A percentile compares a stretch with the other conserved stretches of the same genome.
These are phyloP conservation scores for Sinocyclocheilus maitianheensis DNA, from an alignment of 2,113 vertebrate species.

Conservation along the genomic window DNA sequence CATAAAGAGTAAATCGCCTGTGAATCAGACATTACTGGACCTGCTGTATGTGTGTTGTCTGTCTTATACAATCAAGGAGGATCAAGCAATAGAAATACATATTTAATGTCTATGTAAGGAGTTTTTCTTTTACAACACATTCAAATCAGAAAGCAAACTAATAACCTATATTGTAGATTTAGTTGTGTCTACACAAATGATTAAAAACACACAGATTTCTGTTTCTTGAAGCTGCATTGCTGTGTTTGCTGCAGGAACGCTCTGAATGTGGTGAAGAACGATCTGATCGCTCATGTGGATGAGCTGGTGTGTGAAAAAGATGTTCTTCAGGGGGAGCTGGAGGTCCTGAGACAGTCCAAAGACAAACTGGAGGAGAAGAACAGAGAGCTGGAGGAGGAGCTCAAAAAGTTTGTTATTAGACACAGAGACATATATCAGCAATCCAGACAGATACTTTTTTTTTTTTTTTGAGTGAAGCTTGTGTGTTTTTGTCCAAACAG, in stretches of 20 bases:
- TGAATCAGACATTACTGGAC: no score
- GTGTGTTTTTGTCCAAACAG: conserved; percentile 65
- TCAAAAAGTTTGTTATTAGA: conserved; percentile 81
- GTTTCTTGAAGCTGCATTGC: background rate
- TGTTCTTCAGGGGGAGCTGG: conserved; percentile 86
- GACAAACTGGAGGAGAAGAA: conserved; percentile 92
- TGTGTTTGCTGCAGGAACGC: conserved; percentile 82
- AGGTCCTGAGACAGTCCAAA: conserved; percentile 86
- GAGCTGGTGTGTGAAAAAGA: conserved; percentile 94
- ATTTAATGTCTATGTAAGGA: background rate
- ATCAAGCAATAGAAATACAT: background rate
- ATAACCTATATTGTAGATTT: background rate
- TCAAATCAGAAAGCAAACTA: background rate
- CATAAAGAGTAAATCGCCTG: background rate
- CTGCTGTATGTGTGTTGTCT: background rate
- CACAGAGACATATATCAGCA: no score
- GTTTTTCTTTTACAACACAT: no score
- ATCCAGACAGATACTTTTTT: background rate
- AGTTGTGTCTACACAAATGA: no score
- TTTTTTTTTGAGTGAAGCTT: background rate
- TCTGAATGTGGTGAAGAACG: conserved; percentile 95
- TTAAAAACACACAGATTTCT: background rate
- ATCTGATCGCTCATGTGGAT: conserved; percentile 91
- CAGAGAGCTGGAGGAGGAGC: conserved; percentile 92
- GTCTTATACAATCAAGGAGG: background rate